phyloP scores from a whole-genome alignment of 2,888 invertebrate species.

The Craniophora ligustri region DNA sequence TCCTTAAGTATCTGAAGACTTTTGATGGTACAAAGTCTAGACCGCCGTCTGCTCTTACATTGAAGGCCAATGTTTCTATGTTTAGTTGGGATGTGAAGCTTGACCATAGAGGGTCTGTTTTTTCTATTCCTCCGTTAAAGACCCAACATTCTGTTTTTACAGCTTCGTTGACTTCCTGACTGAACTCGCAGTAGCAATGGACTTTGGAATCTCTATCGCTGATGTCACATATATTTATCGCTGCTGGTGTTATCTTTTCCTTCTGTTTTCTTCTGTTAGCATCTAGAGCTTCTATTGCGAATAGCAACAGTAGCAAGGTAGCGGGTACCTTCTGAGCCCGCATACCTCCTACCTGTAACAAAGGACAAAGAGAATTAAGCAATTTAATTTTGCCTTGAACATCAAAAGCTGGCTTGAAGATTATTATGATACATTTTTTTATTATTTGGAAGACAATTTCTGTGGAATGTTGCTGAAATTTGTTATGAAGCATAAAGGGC shows the following conservation, averaged over 20 bases:
- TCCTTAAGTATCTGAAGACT: slow-evolving; percentile 90
- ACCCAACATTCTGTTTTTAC: slow-evolving; percentile 94
- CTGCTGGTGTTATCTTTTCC: slow-evolving; percentile 72
- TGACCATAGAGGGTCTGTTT: slow-evolving; percentile 92
- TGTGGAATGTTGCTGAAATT: slow-evolving; percentile 8
- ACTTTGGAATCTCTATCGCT: slow-evolving; percentile 88
- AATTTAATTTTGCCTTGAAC: slow-evolving; percentile 19
- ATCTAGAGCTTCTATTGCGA: slow-evolving; percentile 83
- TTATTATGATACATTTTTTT: slow-evolving; percentile 8
- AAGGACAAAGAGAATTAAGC: slow-evolving; percentile 52
- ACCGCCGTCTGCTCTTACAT: slow-evolving; percentile 91
- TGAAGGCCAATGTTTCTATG: slow-evolving; percentile 91
- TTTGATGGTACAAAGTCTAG: slow-evolving; percentile 92
- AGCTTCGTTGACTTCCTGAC: slow-evolving; percentile 87
- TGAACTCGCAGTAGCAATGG: slow-evolving; percentile 91
- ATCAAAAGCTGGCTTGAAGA: slow-evolving; percentile 5
- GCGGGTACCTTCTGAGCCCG: slow-evolving; percentile 85
- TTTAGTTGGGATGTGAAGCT: slow-evolving; percentile 92
- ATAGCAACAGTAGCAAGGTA: slow-evolving; percentile 85
- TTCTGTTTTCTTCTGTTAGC: slow-evolving; percentile 83
- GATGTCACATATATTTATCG: slow-evolving; percentile 88
- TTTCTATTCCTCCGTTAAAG: slow-evolving; percentile 90
- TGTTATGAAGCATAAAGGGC: not conserved
- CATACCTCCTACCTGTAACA: slow-evolving; percentile 86
- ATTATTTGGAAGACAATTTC: slow-evolving; percentile 11